These are phyloP conservation scores for Chlamydotis undulata DNA, from an alignment of 2,113 vertebrate species.

Conservation along the genomic window DNA sequence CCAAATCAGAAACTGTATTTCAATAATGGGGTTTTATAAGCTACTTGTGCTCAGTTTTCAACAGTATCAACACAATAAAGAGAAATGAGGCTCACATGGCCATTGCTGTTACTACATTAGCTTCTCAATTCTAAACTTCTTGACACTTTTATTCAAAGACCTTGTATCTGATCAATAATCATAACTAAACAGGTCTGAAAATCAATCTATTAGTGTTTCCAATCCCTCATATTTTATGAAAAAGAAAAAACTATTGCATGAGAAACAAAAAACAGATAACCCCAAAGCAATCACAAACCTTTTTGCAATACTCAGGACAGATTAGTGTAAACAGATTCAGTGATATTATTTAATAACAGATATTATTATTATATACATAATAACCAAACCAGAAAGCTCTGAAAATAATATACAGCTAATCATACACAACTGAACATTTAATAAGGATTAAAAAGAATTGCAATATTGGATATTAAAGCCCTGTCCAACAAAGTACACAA, in stretches of 20 bases:
- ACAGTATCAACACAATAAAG: constrained; percentile 35
- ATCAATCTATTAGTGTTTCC: constrained; percentile 64
- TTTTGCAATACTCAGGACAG: background rate
- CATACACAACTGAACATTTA: background rate
- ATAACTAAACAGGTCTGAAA: constrained; percentile 66
- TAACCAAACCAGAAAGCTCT: background rate
- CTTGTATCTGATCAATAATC: constrained; percentile 60
- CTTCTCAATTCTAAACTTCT: constrained; percentile 55
- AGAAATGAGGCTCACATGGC: constrained; percentile 37
- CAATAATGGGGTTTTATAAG: constrained; percentile 64
- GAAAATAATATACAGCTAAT: background rate
- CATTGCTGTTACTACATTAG: constrained; percentile 23
- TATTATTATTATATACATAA: background rate
- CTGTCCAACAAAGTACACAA: background rate
- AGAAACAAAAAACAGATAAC: constrained; percentile 36
- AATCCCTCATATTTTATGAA: constrained; percentile 30
- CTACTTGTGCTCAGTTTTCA: constrained; percentile 15
- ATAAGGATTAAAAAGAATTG: background rate
- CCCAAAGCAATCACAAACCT: constrained; percentile 26
- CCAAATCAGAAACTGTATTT: constrained; percentile 60
- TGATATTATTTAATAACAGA: constrained; percentile 19
- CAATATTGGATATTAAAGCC: background rate
- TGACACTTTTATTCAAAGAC: constrained; percentile 45
- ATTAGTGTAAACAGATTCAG: background rate
- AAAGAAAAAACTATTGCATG: constrained; percentile 14